Base-by-base conservation (phyloP, 1,140 invertebrate genomes). In the Cyrtorhinus lividipennis region DNA sequence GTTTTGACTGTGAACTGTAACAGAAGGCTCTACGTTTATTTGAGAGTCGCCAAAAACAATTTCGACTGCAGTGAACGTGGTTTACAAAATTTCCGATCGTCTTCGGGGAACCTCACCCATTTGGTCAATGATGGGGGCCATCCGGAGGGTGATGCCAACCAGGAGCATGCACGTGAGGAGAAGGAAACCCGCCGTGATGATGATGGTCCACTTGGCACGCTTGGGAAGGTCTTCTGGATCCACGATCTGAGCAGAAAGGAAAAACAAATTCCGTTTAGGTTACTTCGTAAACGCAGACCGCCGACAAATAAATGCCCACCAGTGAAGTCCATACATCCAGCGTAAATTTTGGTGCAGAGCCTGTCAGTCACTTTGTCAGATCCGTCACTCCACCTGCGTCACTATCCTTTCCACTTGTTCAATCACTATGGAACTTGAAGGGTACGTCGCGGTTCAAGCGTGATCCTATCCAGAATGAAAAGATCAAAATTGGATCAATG, bases 111-210 rank as follows among this genome's bases (percentile, higher is more conserved):
- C 24, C 87, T 86, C 73, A 93, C 90, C 90, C 83, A 93, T 90
- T 70, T 92, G 88, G 71, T 93, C 90, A 67, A 93, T 93, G 59
- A 93, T 83, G 0, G 90, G 90, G 1, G 90, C 90, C 86, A 93
- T 90, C 30, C 89, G 75, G 1, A 93, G 76, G 0, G 90, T 93
- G 44, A 92, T 83, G 1, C 89, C 90, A n/a, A 93, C 89, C 20
- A 92, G 76, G 60, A 92, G 77, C 65, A 93, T 80, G 70, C 89
- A 91, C 77, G 92, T 87, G 65, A 90, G 82, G 15, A 92, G 79
- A 30, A 93, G 77, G 46, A 91, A 77, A 68, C 88, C 87, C 44
- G 89, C 89, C 22, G 89, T 92, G 64, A 86, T 85, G 70, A 90
- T 86, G 71, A 93, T 92, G 27, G 88, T 90, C 83, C 88, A 91